Percentiles rank a stretch among this genome's conserved stretches.
Evolutionary conservation across 2,113 vertebrate species (phyloP).

Genomic region (Puma concolor): DNA sequence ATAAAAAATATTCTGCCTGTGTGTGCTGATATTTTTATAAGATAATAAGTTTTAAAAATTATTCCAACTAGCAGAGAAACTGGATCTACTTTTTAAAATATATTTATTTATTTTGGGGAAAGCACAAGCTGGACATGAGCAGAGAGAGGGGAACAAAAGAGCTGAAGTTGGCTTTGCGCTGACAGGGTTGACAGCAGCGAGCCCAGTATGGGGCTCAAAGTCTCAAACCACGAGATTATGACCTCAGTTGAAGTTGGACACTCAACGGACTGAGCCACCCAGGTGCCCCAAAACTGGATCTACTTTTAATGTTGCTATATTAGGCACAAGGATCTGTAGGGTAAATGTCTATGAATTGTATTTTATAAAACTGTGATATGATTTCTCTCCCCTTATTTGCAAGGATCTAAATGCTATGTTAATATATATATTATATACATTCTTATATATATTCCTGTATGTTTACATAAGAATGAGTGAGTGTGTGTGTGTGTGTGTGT

Average conservation of each 20-base stretch:
- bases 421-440: background rate
- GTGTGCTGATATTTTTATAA: constrained; percentile 5
- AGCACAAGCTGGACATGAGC: too few relatives aligned
- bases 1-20: constrained; percentile 39
- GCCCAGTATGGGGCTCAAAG: too few relatives aligned
- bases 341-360: background rate
- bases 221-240: too few relatives aligned
- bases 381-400: constrained; percentile 15
- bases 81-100: background rate
- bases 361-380: background rate
- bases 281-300: background rate
- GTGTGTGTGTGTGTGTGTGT: background rate
- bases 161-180: too few relatives aligned
- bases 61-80: background rate
- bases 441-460: background rate
- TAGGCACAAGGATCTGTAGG: background rate
- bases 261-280: too few relatives aligned
- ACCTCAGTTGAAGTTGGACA: too few relatives aligned
- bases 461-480: background rate
- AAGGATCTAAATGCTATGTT: background rate
- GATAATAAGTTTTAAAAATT: constrained; percentile 6
- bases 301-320: constrained; percentile 20
- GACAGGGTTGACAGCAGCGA: too few relatives aligned
- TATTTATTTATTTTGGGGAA: too few relatives aligned
- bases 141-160: too few relatives aligned